A percentile compares a stretch with the other conserved stretches of the same genome.
phyloP scores from a whole-genome alignment of 2,113 vertebrate species.

The Guaruba guarouba region DNA sequence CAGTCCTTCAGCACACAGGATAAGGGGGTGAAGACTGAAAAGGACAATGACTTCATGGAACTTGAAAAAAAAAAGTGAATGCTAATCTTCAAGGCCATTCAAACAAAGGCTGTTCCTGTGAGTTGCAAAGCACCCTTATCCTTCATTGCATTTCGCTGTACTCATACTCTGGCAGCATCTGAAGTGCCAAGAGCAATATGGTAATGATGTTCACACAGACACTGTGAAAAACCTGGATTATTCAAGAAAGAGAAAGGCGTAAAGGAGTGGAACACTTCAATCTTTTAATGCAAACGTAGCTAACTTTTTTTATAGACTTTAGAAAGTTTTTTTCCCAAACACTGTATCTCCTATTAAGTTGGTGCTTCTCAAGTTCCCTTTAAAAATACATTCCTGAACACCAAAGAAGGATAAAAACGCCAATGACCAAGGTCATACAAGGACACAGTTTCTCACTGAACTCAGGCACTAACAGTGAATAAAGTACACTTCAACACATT shows the following conservation, averaged over 20 bases:
- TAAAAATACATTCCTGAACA: constrained; percentile 48
- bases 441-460: constrained; percentile 3
- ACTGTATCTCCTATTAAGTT: constrained; percentile 16
- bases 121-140: background rate
- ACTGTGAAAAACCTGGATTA: constrained; percentile 10
- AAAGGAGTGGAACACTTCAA: constrained; percentile 13
- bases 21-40: background rate
- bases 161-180: background rate
- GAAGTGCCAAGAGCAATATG: constrained; percentile 17
- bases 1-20: background rate
- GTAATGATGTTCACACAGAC: constrained; percentile 34
- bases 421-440: constrained; percentile 19
- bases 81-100: constrained; percentile 10
- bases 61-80: background rate
- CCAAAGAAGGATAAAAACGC: constrained; percentile 23
- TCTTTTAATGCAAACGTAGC: constrained; percentile 33
- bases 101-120: background rate
- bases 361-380: constrained; percentile 37
- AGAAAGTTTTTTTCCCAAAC: constrained; percentile 8
- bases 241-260: constrained; percentile 16
- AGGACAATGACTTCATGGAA: background rate
- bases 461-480: background rate
- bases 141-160: background rate
- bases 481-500: constrained; percentile 1
- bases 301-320: background rate